Conservation (phyloP, 2,797 vertebrate species). For the Lepilemur ruficaudatus region DNA sequence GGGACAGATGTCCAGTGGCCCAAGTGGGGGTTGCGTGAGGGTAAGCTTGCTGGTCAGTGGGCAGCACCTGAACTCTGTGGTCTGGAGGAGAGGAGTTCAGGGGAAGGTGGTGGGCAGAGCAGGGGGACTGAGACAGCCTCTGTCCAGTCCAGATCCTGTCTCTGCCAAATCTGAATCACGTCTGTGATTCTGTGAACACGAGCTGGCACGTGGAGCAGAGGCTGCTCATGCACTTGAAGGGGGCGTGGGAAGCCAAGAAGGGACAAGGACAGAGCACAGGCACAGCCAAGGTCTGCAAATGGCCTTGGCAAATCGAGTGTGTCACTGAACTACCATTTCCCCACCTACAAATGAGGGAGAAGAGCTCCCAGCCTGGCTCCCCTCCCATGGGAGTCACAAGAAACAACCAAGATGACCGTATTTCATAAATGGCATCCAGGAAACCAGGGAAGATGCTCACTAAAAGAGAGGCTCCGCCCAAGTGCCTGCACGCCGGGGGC, state of each 20-base stretch:
- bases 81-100: neutral
- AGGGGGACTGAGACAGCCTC: neutral
- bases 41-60: rapidly evolving
- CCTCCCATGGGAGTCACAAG: rapidly evolving
- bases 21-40: rapidly evolving
- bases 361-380: neutral
- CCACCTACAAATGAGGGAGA: neutral
- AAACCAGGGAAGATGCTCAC: neutral
- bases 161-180: neutral
- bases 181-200: neutral
- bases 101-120: neutral
- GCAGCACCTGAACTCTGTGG: neutral
- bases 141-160: neutral
- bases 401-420: rapidly evolving
- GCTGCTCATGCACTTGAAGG: neutral
- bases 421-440: neutral
- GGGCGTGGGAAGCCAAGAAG: neutral
- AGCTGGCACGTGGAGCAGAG: neutral
- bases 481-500: neutral
- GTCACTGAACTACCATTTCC: neutral
- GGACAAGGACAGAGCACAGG: neutral
- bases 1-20: too few relatives aligned
- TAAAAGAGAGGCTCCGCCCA: neutral
- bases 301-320: neutral
- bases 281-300: neutral